These are phyloP conservation scores for Leucopsar rothschildi DNA, from an alignment of 2,113 vertebrate species.

Conservation along the genomic window DNA sequence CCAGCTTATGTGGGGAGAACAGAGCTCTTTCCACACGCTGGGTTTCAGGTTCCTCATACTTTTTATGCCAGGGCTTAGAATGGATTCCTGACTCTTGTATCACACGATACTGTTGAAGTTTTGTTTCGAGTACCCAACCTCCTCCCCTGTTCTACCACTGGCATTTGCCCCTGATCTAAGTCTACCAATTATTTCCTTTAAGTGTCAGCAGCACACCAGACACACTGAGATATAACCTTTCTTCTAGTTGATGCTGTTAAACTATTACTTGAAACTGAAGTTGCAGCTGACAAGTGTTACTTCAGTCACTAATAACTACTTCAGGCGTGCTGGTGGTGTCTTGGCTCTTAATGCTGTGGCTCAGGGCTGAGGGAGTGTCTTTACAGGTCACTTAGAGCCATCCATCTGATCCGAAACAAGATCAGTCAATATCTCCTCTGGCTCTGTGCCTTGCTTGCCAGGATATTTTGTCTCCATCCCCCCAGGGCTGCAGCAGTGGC, in stretches of 20 bases:
- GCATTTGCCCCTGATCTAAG: conserved; percentile 49
- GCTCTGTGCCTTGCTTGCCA: not conserved
- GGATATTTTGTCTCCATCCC: conserved; percentile 13
- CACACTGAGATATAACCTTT: conserved; percentile 70
- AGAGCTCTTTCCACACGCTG: not conserved
- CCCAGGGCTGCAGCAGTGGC: not conserved
- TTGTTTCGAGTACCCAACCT: not conserved
- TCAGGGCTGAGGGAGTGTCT: conserved; percentile 67
- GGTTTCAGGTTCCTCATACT: not conserved
- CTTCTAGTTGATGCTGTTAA: conserved; percentile 71
- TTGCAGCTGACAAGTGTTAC: conserved; percentile 69
- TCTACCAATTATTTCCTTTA: conserved; percentile 76
- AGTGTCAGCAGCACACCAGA: conserved; percentile 68
- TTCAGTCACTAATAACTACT: conserved; percentile 78
- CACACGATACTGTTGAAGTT: not conserved
- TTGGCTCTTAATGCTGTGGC: conserved; percentile 66
- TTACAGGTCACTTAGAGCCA: conserved; percentile 76
- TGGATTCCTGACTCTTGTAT: conserved; percentile 1
- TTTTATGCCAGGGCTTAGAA: not conserved
- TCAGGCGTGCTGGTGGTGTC: conserved; percentile 65
- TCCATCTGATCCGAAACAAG: conserved; percentile 72
- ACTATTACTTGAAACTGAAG: conserved; percentile 75
- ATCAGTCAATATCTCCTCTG: conserved; percentile 68
- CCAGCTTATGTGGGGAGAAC: not conserved
- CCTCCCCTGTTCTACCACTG: conserved; percentile 20